Evolutionary conservation across 2,888 invertebrate species (phyloP).

Genomic region (Nomada ferruginata): DNA sequence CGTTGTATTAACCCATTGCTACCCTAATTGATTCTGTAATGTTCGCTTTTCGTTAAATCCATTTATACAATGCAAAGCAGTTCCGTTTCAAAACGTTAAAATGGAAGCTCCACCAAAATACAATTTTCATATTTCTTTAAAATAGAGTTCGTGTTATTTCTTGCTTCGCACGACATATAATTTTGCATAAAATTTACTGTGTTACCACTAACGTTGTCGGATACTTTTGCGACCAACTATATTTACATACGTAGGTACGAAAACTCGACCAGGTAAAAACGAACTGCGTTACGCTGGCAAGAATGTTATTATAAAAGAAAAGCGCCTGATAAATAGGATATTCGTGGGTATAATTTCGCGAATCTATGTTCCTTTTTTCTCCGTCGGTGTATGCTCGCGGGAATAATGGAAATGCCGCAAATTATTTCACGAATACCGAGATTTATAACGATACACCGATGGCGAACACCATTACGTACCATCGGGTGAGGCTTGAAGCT

Average conservation of each 20-base stretch:
- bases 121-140: too few relatives aligned
- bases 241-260: neutral
- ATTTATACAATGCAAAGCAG: too few relatives aligned
- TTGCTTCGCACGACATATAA: too few relatives aligned
- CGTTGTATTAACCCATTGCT: too few relatives aligned
- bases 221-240: too few relatives aligned
- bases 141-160: too few relatives aligned
- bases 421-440: constrained; percentile 28
- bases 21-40: too few relatives aligned
- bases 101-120: too few relatives aligned
- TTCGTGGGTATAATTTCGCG: constrained; percentile 11
- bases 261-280: neutral
- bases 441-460: constrained; percentile 18
- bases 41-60: too few relatives aligned
- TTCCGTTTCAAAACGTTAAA: too few relatives aligned
- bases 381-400: neutral
- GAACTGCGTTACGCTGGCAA: neutral
- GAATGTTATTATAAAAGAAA: constrained; percentile 10
- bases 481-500: neutral
- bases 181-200: too few relatives aligned
- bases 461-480: neutral
- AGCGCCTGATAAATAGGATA: neutral
- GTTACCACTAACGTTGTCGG: too few relatives aligned
- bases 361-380: constrained; percentile 9
- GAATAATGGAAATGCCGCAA: constrained; percentile 34